A percentile compares a stretch with the other conserved stretches of the same genome.
Evolutionary conservation across 2,113 vertebrate species (phyloP).

Genomic region (Dissostichus mawsoni): DNA sequence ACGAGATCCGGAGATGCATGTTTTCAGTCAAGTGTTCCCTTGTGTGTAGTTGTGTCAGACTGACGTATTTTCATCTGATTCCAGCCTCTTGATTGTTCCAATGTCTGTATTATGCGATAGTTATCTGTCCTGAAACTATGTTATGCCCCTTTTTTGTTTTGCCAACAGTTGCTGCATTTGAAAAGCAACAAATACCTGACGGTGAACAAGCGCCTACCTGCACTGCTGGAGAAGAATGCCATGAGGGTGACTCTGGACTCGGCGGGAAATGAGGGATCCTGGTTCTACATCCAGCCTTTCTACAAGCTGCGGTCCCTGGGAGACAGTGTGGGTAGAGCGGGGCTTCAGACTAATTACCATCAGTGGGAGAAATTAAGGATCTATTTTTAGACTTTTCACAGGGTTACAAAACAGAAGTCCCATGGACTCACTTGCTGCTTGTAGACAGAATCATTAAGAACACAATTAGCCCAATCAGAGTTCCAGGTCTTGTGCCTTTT

Average conservation of each 20-base stretch:
- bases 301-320: slow-evolving; percentile 98
- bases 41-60: background rate
- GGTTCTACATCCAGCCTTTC: slow-evolving; percentile 99
- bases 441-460: background rate
- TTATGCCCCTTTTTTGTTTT: background rate
- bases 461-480: background rate
- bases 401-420: slow-evolving; percentile 18
- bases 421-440: background rate
- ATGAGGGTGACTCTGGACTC: slow-evolving; percentile 98
- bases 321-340: slow-evolving; percentile 93
- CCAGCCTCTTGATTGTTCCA: background rate
- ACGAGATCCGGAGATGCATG: background rate
- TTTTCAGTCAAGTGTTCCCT: slow-evolving; percentile 20
- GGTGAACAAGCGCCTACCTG: slow-evolving; percentile 97
- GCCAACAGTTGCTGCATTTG: slow-evolving; percentile 93
- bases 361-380: slow-evolving; percentile 15
- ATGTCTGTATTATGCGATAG: background rate
- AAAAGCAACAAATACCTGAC: slow-evolving; percentile 99
- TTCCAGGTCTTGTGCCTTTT: background rate
- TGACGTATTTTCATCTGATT: slow-evolving; percentile 18
- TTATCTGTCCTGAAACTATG: background rate
- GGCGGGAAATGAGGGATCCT: slow-evolving; percentile 98
- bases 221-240: slow-evolving; percentile 97
- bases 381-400: slow-evolving; percentile 51
- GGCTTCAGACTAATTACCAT: slow-evolving; percentile 44